Evolutionary conservation across 2,797 vertebrate species (phyloP), one percentile per base, ranked within the genome.

Genomic region (Octomys mimax): DNA sequence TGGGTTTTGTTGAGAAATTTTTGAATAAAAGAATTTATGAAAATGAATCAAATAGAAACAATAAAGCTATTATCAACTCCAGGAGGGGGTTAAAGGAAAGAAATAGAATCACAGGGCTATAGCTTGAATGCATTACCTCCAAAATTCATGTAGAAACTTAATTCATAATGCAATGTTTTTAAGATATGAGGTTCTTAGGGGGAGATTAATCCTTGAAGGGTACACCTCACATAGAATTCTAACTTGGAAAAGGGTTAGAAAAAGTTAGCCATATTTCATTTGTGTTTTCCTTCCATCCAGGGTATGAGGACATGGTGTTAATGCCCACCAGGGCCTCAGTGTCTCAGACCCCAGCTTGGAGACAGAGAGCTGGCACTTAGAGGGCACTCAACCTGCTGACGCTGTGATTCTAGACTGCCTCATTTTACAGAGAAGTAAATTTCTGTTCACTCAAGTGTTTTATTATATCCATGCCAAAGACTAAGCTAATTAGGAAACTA

Each of bases 41-140:
- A 87, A 92, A 68, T 24, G 36, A 92, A 93, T 22, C 2, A 95
- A 70, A 75, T 57, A 26, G 19, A 49, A 87, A 62, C 46, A 84
- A 36, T 31, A 78, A 75, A 87, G 22, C 10, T 75, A 77, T 90
- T 75, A 13, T 68, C 36, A 71, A 80, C 81, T 92, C 22, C 6
- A 57, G 2, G 12, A 33, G 19, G 9, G n/a, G 31, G 14, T 24
- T 62, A 36, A 57, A 93, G 26, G 9, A 10, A 93, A 36, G 3
- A 59, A 66, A 77, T 54, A 4, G n/a, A 77, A 93, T 71, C 33
- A 66, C 14, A 57, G 33, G 52, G 42, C 24, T 10, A 5, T 31
- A 42, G 5, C 13, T 78, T 82, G 24, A 46, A 39, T 49, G 9
- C 19, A 9, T 54, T 28, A 28, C 1, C 61, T 81, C 68, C 22